Percentiles rank a stretch among this genome's conserved stretches.
Conservation (phyloP, 2,797 vertebrate genomes). For the Acipenser oxyrinchus region DNA sequence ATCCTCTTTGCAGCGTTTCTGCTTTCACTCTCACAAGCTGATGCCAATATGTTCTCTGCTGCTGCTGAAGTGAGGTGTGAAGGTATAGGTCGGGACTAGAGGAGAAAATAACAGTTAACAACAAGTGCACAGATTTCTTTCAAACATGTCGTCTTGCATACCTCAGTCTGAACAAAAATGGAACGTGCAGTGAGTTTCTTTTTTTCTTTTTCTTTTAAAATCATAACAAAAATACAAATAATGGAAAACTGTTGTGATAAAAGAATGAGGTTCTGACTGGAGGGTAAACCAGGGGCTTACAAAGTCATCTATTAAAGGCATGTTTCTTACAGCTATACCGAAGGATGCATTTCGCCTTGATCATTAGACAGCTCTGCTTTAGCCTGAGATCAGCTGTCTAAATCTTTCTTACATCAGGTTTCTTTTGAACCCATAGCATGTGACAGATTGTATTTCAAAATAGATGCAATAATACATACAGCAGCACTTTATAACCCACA, state of each 20-base stretch:
- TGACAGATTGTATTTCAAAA: too few relatives aligned
- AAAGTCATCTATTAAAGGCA: too few relatives aligned
- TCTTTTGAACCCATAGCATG: too few relatives aligned
- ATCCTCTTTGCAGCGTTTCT: conserved; percentile 75
- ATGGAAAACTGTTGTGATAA: background rate
- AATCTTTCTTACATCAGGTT: too few relatives aligned
- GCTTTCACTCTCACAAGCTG: conserved; percentile 73
- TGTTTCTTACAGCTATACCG: too few relatives aligned
- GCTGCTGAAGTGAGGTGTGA: conserved; percentile 77
- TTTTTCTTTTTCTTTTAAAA: background rate
- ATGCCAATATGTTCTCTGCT: conserved; percentile 75
- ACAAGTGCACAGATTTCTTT: background rate
- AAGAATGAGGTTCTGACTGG: too few relatives aligned
- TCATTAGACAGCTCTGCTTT: too few relatives aligned
- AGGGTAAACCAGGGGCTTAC: too few relatives aligned
- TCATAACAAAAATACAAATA: background rate
- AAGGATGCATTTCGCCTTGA: too few relatives aligned
- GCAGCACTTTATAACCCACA: too few relatives aligned
- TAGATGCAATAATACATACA: too few relatives aligned
- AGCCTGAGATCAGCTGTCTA: too few relatives aligned
- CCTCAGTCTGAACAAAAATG: background rate
- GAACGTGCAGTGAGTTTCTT: conserved; percentile 2
- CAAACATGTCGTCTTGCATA: background rate
- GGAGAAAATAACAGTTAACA: conserved; percentile 31
- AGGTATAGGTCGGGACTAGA: conserved; percentile 72